phyloP scores from a whole-genome alignment of 2,113 vertebrate species.

The Opisthocomus hoazin region DNA sequence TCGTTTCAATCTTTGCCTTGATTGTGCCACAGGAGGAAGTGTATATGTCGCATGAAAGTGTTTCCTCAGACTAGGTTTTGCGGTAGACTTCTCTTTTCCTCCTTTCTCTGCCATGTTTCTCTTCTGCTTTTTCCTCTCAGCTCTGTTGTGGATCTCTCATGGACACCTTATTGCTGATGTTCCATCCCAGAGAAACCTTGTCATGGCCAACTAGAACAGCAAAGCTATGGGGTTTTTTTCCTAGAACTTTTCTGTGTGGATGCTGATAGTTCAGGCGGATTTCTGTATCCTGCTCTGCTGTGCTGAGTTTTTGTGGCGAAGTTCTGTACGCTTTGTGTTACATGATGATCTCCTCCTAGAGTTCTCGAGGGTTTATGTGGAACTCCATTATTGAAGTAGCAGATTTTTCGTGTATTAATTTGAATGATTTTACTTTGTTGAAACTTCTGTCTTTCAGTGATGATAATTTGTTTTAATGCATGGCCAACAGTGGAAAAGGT shows the following conservation, averaged over 20 bases:
- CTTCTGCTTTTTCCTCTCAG: not conserved
- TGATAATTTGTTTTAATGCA: not conserved
- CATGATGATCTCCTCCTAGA: not conserved
- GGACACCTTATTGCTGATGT: not conserved
- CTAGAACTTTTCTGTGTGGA: not conserved
- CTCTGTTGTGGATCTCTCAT: not conserved
- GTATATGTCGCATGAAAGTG: accelerated
- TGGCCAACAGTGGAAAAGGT: not conserved
- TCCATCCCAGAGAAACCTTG: not conserved
- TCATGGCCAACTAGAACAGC: not conserved
- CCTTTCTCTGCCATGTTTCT: not conserved
- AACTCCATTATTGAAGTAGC: not conserved
- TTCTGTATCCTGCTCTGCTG: not conserved
- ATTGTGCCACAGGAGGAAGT: not conserved
- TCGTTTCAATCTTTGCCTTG: not conserved
- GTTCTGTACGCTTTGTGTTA: accelerated
- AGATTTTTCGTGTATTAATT: not conserved
- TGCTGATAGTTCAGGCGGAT: not conserved
- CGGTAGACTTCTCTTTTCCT: not conserved
- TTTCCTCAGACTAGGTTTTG: not conserved
- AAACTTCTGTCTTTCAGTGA: not conserved
- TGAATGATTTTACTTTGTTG: not conserved
- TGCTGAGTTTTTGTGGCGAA: not conserved
- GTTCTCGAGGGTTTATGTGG: not conserved
- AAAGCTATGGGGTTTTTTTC: not conserved